phyloP scores from a whole-genome alignment of 2,113 vertebrate genomes.

The Acanthochromis polyacanthus region DNA sequence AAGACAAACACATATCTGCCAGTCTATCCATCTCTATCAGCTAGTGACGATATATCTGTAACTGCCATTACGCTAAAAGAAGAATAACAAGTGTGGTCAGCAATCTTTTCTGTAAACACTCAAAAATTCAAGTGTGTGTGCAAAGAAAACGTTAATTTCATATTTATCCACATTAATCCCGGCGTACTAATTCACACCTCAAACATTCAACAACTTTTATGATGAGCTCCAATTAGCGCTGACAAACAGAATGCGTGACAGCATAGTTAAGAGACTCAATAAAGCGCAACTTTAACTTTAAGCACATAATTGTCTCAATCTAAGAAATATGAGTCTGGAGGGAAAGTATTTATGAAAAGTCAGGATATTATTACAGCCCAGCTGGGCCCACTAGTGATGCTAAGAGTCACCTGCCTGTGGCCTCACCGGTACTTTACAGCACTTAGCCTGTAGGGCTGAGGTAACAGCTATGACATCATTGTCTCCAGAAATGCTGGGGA shows the following conservation, averaged over 20 bases:
- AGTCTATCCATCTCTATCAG: neutral
- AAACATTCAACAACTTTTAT: conserved; percentile 5
- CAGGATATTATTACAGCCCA: conserved; percentile 71
- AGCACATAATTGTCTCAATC: conserved; percentile 73
- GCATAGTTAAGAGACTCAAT: conserved; percentile 33
- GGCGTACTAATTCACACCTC: conserved; percentile 5
- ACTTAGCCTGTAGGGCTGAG: conserved; percentile 69
- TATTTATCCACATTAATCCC: conserved; percentile 16
- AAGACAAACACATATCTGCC: neutral
- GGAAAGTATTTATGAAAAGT: conserved; percentile 70
- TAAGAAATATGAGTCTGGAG: conserved; percentile 61
- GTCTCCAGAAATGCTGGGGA: conserved; percentile 74
- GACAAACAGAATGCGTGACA: conserved; percentile 32
- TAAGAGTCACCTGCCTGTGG: conserved; percentile 76
- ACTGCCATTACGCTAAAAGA: neutral
- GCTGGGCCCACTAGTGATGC: conserved; percentile 69
- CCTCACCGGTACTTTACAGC: conserved; percentile 74
- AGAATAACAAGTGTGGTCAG: neutral
- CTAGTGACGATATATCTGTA: neutral
- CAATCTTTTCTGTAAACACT: neutral
- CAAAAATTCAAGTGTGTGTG: neutral
- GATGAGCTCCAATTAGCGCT: conserved; percentile 25
- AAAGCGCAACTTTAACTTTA: conserved; percentile 37
- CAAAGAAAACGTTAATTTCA: neutral
- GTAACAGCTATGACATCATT: conserved; percentile 82